A percentile compares a stretch with the other conserved stretches of the same genome.
Evolutionary conservation across 2,888 invertebrate species (phyloP).

Genomic region (Meiosimyza decipiens): DNA sequence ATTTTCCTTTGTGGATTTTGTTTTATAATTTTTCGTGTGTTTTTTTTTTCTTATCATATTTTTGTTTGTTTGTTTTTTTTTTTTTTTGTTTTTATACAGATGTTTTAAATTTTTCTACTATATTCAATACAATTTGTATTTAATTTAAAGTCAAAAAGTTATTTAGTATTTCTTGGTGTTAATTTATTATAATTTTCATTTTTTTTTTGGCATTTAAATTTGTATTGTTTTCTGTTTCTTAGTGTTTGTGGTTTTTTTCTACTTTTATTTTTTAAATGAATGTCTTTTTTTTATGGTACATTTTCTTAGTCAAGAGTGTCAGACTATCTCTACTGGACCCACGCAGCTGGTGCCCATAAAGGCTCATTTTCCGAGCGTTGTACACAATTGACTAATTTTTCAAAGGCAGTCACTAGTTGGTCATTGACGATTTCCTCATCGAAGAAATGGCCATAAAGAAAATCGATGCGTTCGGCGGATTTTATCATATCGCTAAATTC

Average conservation of each 20-base stretch:
- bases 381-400: constrained; percentile 83
- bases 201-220: constrained; percentile 26
- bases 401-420: constrained; percentile 86
- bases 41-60: background rate
- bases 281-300: constrained; percentile 43
- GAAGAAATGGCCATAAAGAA: constrained; percentile 92
- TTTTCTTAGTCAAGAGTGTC: constrained; percentile 37
- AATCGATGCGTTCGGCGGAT: constrained; percentile 88
- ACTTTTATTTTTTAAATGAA: constrained; percentile 30
- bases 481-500: constrained; percentile 89
- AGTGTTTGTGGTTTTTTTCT: constrained; percentile 20
- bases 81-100: background rate
- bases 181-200: constrained; percentile 26
- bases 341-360: constrained; percentile 94
- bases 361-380: constrained; percentile 91
- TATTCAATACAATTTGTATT: background rate
- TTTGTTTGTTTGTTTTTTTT: background rate
- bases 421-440: constrained; percentile 95
- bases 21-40: background rate
- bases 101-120: constrained; percentile 1
- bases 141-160: constrained; percentile 10
- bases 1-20: constrained; percentile 16
- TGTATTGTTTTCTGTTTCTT: constrained; percentile 34
- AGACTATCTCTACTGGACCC: constrained; percentile 75
- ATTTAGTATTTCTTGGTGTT: constrained; percentile 22